Evolutionary conservation across 2,888 invertebrate genomes (phyloP).

Genomic region (Bembecia ichneumoniformis): DNA sequence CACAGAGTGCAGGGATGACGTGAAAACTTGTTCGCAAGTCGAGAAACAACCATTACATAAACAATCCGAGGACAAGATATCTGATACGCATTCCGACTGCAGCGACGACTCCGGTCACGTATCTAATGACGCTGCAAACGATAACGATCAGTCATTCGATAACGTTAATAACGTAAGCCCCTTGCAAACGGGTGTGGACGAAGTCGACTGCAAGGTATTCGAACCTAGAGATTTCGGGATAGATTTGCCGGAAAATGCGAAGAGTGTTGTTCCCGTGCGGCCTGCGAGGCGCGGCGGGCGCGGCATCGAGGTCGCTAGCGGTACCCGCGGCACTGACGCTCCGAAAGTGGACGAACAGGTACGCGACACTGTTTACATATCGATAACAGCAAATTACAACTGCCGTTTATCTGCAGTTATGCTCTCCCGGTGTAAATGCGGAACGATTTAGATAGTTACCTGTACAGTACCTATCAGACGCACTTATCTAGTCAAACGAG

Average conservation of each 20-base stretch:
- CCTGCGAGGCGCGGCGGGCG: conserved; percentile 58
- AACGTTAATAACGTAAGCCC: conserved; percentile 43
- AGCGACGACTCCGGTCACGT: conserved; percentile 88
- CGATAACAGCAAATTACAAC: conserved; percentile 61
- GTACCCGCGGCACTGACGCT: conserved; percentile 60
- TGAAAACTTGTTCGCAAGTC: conserved; percentile 48
- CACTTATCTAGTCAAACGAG: conserved; percentile 30
- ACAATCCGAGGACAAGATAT: conserved; percentile 63
- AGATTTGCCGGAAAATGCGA: conserved; percentile 48
- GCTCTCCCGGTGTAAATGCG: conserved; percentile 25
- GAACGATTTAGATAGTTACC: conserved; percentile 32
- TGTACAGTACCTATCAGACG: conserved; percentile 28
- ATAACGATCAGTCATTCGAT: conserved; percentile 68
- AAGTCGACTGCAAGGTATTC: conserved; percentile 54
- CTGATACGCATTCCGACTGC: conserved; percentile 77
- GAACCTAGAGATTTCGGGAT: conserved; percentile 55
- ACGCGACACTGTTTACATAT: conserved; percentile 66
- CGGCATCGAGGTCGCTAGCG: conserved; percentile 69
- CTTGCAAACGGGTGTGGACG: conserved; percentile 32
- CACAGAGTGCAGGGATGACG: conserved; percentile 53
- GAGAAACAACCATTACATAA: conserved; percentile 51
- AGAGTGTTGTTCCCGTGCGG: conserved; percentile 60
- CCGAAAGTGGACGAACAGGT: conserved; percentile 71
- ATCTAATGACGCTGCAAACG: conserved; percentile 84
- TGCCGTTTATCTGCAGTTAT: conserved; percentile 32